A percentile compares a stretch with the other conserved stretches of the same genome.
phyloP scores from a whole-genome alignment of 2,888 invertebrate species.

The Orthosia gothica region DNA sequence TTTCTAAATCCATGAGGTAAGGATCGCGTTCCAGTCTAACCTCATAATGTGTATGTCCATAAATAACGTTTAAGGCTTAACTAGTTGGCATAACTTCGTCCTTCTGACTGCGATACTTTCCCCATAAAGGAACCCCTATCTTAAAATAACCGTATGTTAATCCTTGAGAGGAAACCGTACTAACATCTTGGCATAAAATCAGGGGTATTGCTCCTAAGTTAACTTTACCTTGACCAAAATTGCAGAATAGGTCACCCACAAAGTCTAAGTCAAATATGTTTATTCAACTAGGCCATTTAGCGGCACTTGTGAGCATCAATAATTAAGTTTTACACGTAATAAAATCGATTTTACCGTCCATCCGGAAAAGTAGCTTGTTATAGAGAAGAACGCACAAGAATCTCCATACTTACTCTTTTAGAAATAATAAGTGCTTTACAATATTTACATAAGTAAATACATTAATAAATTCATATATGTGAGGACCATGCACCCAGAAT shows the following conservation, averaged over 20 bases:
- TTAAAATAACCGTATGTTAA: slow-evolving; percentile 2
- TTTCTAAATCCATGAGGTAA: no score
- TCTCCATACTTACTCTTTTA: no score
- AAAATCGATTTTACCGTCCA: no score
- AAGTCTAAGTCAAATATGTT: no score
- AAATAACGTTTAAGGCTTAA: not conserved
- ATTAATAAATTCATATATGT: no score
- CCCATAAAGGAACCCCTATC: not conserved
- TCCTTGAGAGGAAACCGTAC: not conserved
- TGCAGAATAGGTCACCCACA: not conserved
- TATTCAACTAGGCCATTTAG: not conserved
- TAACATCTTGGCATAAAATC: not conserved
- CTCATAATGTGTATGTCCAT: not conserved
- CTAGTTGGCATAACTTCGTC: not conserved
- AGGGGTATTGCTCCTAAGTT: not conserved
- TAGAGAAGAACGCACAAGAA: no score
- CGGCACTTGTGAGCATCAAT: not conserved
- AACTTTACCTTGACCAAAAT: slow-evolving; percentile 8
- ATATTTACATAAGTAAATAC: no score
- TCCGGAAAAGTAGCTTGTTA: no score
- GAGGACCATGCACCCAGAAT: no score
- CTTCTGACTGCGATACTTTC: slow-evolving; percentile 7
- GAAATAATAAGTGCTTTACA: no score
- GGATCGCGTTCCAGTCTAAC: not conserved
- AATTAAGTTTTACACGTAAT: not conserved